phyloP scores from a whole-genome alignment of 2,797 vertebrate species.

The Mormyrops boulengeri region DNA sequence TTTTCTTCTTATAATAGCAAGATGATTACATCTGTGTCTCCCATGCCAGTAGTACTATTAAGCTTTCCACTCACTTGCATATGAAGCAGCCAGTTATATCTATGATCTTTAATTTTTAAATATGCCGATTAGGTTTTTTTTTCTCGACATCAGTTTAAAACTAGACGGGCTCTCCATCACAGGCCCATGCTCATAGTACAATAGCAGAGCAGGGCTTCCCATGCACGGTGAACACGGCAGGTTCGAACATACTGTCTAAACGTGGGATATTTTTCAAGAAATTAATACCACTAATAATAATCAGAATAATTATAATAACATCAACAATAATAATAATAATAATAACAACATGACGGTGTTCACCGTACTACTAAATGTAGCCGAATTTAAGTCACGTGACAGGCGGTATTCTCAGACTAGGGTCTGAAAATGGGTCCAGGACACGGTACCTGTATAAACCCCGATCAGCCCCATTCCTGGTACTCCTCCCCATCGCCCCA shows the following conservation, averaged over 20 bases:
- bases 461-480: background rate
- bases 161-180: background rate
- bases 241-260: background rate
- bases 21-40: background rate
- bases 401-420: background rate
- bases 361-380: background rate
- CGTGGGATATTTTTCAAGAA: background rate
- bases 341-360: no score
- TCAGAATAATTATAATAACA: background rate
- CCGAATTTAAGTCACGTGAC: conserved; percentile 1
- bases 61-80: background rate
- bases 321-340: background rate
- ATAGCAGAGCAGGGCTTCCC: background rate
- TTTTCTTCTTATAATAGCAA: background rate
- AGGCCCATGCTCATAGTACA: background rate
- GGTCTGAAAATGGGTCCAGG: background rate
- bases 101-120: background rate
- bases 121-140: background rate
- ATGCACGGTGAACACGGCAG: background rate
- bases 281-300: background rate
- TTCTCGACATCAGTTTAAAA: background rate
- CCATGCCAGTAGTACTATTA: background rate
- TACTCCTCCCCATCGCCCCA: background rate
- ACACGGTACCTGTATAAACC: background rate
- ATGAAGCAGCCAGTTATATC: background rate